Evolutionary conservation across 1,140 invertebrate genomes (phyloP).

Genomic region (Sweltsa coloradensis): DNA sequence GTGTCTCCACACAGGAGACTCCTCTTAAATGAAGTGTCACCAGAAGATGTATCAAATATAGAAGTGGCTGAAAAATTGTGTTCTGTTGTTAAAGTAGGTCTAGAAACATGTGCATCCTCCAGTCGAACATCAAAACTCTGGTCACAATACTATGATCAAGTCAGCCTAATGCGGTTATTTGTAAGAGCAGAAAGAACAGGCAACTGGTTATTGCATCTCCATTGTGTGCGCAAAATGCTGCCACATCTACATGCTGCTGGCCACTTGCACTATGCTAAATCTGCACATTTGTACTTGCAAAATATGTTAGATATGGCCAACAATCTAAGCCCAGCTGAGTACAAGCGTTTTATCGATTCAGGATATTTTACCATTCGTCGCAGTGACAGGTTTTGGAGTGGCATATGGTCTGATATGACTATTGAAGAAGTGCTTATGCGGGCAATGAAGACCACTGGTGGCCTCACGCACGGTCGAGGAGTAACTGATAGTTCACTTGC

Average conservation of each 20-base stretch:
- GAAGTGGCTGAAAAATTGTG: neutral
- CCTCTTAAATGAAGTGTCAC: neutral
- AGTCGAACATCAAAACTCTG: slow-evolving; percentile 21
- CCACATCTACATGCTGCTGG: slow-evolving; percentile 31
- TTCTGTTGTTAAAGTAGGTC: neutral
- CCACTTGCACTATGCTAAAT: slow-evolving; percentile 33
- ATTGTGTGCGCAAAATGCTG: slow-evolving; percentile 28
- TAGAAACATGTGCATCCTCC: neutral
- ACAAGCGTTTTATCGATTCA: slow-evolving; percentile 24
- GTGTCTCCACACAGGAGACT: neutral
- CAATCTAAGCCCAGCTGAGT: slow-evolving; percentile 24
- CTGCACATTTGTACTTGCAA: slow-evolving; percentile 31
- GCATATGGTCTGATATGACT: slow-evolving; percentile 30
- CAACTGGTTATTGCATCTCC: slow-evolving; percentile 29
- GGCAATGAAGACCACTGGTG: slow-evolving; percentile 25
- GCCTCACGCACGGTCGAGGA: slow-evolving; percentile 7
- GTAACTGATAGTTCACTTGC: neutral
- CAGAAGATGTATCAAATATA: neutral
- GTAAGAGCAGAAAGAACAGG: slow-evolving; percentile 27
- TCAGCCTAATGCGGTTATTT: slow-evolving; percentile 24
- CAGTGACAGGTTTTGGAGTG: slow-evolving; percentile 30
- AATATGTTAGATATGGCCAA: slow-evolving; percentile 25
- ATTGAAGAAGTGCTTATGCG: slow-evolving; percentile 30
- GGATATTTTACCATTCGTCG: slow-evolving; percentile 27
- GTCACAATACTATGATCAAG: slow-evolving; percentile 28